Percentiles rank a stretch among this genome's conserved stretches.
phyloP scores from a whole-genome alignment of 2,888 invertebrate species.

The Hyalella azteca region DNA sequence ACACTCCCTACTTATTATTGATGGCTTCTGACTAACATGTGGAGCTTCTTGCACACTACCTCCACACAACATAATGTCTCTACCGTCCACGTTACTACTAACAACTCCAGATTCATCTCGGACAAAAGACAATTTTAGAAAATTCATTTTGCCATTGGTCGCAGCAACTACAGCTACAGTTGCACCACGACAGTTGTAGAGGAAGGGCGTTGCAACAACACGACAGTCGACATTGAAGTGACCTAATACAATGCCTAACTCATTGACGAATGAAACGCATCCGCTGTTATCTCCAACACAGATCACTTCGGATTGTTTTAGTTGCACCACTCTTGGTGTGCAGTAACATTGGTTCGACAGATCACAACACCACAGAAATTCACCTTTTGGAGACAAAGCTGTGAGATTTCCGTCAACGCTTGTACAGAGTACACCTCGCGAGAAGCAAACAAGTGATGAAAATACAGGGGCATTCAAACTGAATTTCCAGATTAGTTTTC shows the following conservation, averaged over 20 bases:
- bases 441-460: conserved; percentile 41
- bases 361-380: conserved; percentile 43
- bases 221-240: conserved; percentile 5
- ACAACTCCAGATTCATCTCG: neutral
- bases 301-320: neutral
- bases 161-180: neutral
- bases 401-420: conserved; percentile 40
- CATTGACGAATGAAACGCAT: neutral
- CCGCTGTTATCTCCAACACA: conserved; percentile 14
- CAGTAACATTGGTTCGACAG: conserved; percentile 41
- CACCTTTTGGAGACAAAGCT: conserved; percentile 39
- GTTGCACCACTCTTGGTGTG: conserved; percentile 40
- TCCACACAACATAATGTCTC: neutral
- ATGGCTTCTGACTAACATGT: too few species aligned
- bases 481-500: conserved; percentile 33
- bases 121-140: neutral
- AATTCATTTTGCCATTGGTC: neutral
- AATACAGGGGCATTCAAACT: conserved; percentile 43
- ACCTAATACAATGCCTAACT: neutral
- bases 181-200: neutral
- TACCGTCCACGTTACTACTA: neutral
- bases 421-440: conserved; percentile 41
- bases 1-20: too few species aligned
- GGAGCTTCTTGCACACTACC: too few species aligned
- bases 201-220: conserved; percentile 2